Base-by-base conservation (phyloP, 2,797 vertebrate species). In the Mormyrops attenuatus region DNA sequence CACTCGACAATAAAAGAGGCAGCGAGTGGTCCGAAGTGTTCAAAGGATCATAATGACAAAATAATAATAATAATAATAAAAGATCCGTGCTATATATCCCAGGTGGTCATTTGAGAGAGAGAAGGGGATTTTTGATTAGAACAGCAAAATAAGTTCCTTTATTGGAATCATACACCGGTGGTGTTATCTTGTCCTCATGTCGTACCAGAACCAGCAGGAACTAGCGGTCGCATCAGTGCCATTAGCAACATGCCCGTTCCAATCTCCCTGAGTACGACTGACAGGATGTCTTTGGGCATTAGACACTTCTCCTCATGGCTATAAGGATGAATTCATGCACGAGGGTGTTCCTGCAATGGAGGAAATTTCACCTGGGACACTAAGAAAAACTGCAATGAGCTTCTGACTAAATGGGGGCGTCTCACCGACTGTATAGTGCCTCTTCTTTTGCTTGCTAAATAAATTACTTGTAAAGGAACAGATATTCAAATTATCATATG, bases 31-130 rank as follows among this genome's bases (percentile, higher is more conserved):
- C 55, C 47, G 34, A 80, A 55, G 86, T 77, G 69, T 87, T 80
- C 89, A 90, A 88, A 90, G 85, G 63, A 57, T 66, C 17, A 52
- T 77, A 85, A 89, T n/a, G 63, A 82, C 44, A 47, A 47, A 85
- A 55, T 47, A 57, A 84, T 6, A 50, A 89, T 41, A 66, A 85
- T 85, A 49, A 50, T 57, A 26, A 41, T 17, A 20, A 69, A 73
- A 52, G 44, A 13, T 26, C 5, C 30, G 73, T 89, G 34, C 66
- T 69, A 30, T 66, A 50, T 22, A 20, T 6, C 38, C 66, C 85
- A 88, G 47, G 66, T 90, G 66, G 89, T 80, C 63, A 88, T 88
- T 90, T 49, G 20, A 30, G n/a, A 30, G 47, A 55, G 47, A 60
- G 13, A 38, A 47, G 17, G 44, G 34, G 22, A 20, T 88, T 89